Base-by-base conservation (phyloP, 2,797 vertebrate genomes). In the Rachycentron canadum region DNA sequence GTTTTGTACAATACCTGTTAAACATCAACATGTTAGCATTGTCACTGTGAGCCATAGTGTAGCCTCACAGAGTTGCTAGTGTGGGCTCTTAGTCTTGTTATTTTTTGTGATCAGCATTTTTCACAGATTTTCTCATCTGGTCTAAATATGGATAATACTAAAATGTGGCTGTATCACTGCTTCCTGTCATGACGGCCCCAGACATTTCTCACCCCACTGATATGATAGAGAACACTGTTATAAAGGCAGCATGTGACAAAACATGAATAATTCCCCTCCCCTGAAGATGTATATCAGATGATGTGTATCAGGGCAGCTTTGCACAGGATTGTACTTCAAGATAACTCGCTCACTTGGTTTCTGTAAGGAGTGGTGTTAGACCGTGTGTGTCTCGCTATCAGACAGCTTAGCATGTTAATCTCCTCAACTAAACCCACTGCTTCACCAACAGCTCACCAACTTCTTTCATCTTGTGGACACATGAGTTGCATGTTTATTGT, bases 401-500 rank as follows among this genome's bases (percentile, higher is more conserved):
- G 43, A 78, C 81, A 52, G 74, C 70, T 76, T 75, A 61, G 50
- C 59, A 55, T 60, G 75, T 34, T 84, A 77, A 84, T 81, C 83
- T 69, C 49, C n/a, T 32, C 62, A 57, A 50, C 45, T 78, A 40
- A 82, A 68, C 58, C 40, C 57, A 62, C 76, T 32, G 47, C 58
- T 58, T 73, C 40, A 74, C 17, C 19, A 26, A 3, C 34, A 49
- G 36, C 55, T 30, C 41, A 58, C 4, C 38, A 57, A 9, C 26
- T 40, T 63, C 36, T 65, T 11, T 17, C 13, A 43, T 32, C 3
- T 32, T 32, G 7, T 32, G 32, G 30, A 43, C 65, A 12, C 40
- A n/a, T n/a, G n/a, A n/a, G n/a, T n/a, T n/a, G n/a, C 50, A 28
- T 26, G 7, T 53, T 25, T 28, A 26, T 16, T 26, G 50, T 26